phyloP scores from a whole-genome alignment of 1,140 invertebrate species.

The Carposina sasakii region DNA sequence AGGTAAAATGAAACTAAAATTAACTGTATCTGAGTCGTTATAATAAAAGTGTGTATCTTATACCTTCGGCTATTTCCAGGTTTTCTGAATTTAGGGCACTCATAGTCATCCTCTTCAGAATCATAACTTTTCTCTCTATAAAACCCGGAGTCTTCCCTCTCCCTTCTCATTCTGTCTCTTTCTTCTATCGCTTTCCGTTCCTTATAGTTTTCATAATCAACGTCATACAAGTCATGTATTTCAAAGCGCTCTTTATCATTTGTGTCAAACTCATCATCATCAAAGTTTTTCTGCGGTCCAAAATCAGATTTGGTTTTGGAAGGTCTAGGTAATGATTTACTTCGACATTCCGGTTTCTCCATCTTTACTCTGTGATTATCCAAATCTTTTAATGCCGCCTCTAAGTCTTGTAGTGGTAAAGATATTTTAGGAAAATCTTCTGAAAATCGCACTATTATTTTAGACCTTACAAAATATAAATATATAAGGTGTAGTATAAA shows the following conservation, averaged over 20 bases:
- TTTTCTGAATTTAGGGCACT: too few species aligned
- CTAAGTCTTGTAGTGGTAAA: slow-evolving; percentile 54
- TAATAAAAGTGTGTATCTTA: too few species aligned
- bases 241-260: slow-evolving; percentile 49
- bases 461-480: too few species aligned
- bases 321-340: slow-evolving; percentile 51
- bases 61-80: too few species aligned
- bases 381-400: slow-evolving; percentile 53
- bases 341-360: slow-evolving; percentile 38
- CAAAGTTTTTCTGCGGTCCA: slow-evolving; percentile 46
- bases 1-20: too few species aligned
- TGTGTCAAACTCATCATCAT: slow-evolving; percentile 39
- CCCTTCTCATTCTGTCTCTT: slow-evolving; percentile 40
- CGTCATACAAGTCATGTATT: slow-evolving; percentile 57
- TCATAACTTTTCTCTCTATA: slow-evolving; percentile 54
- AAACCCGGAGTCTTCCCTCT: slow-evolving; percentile 36
- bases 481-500: too few species aligned
- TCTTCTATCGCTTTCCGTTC: slow-evolving; percentile 48
- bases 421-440: slow-evolving; percentile 60
- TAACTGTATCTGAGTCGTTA: too few species aligned
- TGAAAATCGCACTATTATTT: too few species aligned
- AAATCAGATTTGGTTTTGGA: slow-evolving; percentile 44
- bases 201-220: slow-evolving; percentile 58
- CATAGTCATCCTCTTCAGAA: slow-evolving; percentile 57
- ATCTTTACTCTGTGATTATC: slow-evolving; percentile 45